Percentiles rank a stretch among this genome's conserved stretches.
Evolutionary conservation across 2,888 invertebrate genomes (phyloP).

Genomic region (Melinaea menophilus): DNA sequence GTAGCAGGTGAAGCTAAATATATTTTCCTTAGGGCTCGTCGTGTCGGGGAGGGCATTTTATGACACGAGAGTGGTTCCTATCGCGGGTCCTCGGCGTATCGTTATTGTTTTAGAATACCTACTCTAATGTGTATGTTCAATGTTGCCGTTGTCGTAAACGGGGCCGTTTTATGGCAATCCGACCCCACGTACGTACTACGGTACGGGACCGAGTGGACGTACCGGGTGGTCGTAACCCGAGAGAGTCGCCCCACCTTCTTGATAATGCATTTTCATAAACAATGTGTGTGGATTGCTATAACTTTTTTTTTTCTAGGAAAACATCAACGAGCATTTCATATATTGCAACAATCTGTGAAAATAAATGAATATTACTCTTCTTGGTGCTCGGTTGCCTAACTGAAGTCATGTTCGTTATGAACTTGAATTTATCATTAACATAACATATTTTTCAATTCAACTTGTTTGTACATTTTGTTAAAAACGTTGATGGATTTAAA

Average conservation of each 20-base stretch:
- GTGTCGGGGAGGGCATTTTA: slow-evolving; percentile 41
- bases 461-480: no score
- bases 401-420: no score
- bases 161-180: slow-evolving; percentile 54
- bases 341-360: no score
- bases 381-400: no score
- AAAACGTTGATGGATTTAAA: no score
- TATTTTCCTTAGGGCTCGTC: slow-evolving; percentile 39
- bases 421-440: no score
- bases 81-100: slow-evolving; percentile 53
- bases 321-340: no score
- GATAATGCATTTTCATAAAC: slow-evolving; percentile 59
- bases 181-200: slow-evolving; percentile 40
- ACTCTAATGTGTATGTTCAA: slow-evolving; percentile 45
- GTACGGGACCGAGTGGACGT: slow-evolving; percentile 47
- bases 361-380: no score
- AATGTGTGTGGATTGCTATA: slow-evolving; percentile 29
- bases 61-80: slow-evolving; percentile 53
- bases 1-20: slow-evolving; percentile 28
- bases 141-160: slow-evolving; percentile 61
- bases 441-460: no score
- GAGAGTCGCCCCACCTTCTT: slow-evolving; percentile 52
- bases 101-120: slow-evolving; percentile 45
- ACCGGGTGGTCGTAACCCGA: slow-evolving; percentile 58
- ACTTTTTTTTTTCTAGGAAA: no score